Base-by-base conservation (phyloP, 1,140 invertebrate genomes). In the Papilio aristodemus region DNA sequence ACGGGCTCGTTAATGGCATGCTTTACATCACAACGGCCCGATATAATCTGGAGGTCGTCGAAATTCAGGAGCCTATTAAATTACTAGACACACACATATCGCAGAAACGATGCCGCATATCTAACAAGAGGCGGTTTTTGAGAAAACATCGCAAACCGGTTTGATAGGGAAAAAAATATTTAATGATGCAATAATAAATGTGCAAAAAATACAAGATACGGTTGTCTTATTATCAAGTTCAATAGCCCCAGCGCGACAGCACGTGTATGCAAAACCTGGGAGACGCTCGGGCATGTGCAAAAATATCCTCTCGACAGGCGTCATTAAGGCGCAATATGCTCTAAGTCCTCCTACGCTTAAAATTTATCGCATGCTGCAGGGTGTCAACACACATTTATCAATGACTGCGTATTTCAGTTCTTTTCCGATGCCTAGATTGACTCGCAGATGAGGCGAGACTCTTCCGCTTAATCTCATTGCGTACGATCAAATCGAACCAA, bases 151-250 rank as follows among this genome's bases (percentile, higher is more conserved):
- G 67, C 62, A 67, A 76, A 73, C 68, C 71, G 66, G 72, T 72
- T 57, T 64, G 39, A 64, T 63, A 70, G 59, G 70, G 68, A 81
- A 79, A 83, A 84, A 79, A 77, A 78, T 46, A 14, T 46, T 76
- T 81, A 77, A 78, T 87, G 82, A 89, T 90, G 84, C 85, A 90
- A 90, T 84, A 50, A 81, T 78, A 72, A 67, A 71, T 76, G 70
- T 81, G 79, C 72, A 85, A 84, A 89, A 86, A 84, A 85, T 68
- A 72, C 71, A 72, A 88, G 77, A 90, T 85, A 89, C 84, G 81
- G 72, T 82, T 84, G 83, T 89, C 87, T 85, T 81, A 87, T 89
- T 90, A 91, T 90, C 87, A 90, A 89, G 89, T 91, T 91, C 89
- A 91, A 91, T 88, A 91, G 89, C 89, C 89, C 75, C 85, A 75